Percentiles rank a stretch among this genome's conserved stretches.
Conservation (phyloP, 2,113 vertebrate genomes). For the Mesembrinibis cayennensis region DNA sequence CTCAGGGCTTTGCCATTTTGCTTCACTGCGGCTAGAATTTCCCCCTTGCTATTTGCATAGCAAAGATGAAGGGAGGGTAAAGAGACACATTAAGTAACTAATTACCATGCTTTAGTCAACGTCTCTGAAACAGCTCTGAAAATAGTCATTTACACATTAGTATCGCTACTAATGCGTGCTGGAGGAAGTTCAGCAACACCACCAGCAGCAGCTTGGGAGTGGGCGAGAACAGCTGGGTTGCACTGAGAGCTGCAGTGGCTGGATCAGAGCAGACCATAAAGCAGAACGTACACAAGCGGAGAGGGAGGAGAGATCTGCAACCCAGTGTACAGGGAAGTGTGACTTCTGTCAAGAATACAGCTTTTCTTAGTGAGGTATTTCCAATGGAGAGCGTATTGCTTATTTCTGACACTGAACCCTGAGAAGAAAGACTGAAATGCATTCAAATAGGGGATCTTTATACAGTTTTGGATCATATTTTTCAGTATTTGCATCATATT, state of each 20-base stretch:
- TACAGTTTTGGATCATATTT: neutral
- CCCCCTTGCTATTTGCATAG: neutral
- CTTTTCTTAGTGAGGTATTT: neutral
- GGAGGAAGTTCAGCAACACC: neutral
- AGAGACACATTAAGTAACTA: neutral
- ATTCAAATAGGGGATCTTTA: neutral
- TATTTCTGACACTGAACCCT: neutral
- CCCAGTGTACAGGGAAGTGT: neutral
- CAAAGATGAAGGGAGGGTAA: neutral
- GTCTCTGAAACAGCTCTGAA: neutral
- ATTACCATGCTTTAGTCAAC: neutral
- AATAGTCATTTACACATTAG: neutral
- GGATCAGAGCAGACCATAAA: neutral
- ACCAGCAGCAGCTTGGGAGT: neutral
- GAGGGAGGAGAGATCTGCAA: neutral
- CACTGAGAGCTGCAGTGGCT: neutral
- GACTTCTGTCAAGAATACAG: neutral
- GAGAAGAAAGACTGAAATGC: neutral
- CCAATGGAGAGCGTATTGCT: neutral
- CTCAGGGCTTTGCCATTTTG: neutral
- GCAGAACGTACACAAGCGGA: neutral
- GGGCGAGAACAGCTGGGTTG: neutral
- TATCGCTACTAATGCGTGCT: accelerated
- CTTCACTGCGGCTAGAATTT: neutral
- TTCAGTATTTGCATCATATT: neutral